Evolutionary conservation across 2,888 invertebrate genomes (phyloP).

Genomic region (Aquatica leii): DNA sequence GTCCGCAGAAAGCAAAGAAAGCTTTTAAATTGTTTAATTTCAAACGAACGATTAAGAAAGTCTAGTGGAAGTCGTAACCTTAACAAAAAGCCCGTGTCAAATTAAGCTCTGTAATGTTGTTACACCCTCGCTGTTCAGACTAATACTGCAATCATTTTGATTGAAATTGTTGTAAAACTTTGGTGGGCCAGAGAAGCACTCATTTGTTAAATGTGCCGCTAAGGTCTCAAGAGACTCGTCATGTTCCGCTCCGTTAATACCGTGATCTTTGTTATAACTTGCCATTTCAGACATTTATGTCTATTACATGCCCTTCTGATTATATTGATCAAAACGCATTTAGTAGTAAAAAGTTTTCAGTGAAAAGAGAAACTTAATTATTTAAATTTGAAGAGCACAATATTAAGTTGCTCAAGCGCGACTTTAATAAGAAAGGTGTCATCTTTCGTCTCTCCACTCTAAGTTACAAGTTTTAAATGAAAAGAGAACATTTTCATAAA

Average conservation of each 20-base stretch:
- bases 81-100: constrained; percentile 49
- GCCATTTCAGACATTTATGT: constrained; percentile 29
- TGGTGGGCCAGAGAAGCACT: constrained; percentile 49
- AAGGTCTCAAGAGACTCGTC: constrained; percentile 46
- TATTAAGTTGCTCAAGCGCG: constrained; percentile 7
- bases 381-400: constrained; percentile 12
- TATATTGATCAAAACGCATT: constrained; percentile 22
- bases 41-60: constrained; percentile 39
- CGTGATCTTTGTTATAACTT: constrained; percentile 42
- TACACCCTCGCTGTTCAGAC: constrained; percentile 46
- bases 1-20: constrained; percentile 24
- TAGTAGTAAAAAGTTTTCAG: constrained; percentile 9
- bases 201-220: constrained; percentile 55
- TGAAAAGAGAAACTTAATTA: constrained; percentile 21
- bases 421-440: constrained; percentile 19
- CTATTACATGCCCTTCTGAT: constrained; percentile 30
- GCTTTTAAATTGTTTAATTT: constrained; percentile 42
- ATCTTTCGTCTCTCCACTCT: constrained; percentile 21
- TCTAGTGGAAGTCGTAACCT: constrained; percentile 37
- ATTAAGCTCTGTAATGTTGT: constrained; percentile 45
- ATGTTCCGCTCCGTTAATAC: constrained; percentile 47
- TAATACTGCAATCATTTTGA: constrained; percentile 57
- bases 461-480: constrained; percentile 21
- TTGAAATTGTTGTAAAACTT: constrained; percentile 58
- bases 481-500: constrained; percentile 19